phyloP scores from a whole-genome alignment of 2,888 invertebrate genomes.

The Drosophila kuntzei region DNA sequence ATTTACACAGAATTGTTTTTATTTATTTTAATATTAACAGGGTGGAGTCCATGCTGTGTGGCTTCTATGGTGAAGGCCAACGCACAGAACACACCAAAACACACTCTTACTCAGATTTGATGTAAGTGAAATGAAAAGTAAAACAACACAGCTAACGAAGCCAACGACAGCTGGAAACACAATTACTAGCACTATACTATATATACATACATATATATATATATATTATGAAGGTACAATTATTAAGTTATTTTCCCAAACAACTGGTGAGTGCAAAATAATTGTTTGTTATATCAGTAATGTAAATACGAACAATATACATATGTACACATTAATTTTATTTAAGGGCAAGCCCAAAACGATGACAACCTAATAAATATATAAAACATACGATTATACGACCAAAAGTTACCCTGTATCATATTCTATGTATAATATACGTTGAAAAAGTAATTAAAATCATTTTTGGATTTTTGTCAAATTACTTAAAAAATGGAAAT shows the following conservation, averaged over 20 bases:
- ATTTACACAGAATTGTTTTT: slow-evolving; percentile 37
- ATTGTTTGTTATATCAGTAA: neutral
- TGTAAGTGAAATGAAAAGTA: slow-evolving; percentile 53
- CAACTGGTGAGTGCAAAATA: slow-evolving; percentile 11
- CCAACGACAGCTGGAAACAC: slow-evolving; percentile 43
- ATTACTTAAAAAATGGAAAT: too few species aligned
- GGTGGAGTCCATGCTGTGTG: neutral
- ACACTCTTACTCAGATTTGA: slow-evolving; percentile 14
- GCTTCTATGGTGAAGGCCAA: neutral
- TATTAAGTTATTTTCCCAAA: slow-evolving; percentile 43
- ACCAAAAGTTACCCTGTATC: slow-evolving; percentile 5
- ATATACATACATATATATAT: too few species aligned
- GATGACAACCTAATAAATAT: slow-evolving; percentile 9
- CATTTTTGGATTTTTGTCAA: too few species aligned
- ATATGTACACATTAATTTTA: slow-evolving; percentile 10
- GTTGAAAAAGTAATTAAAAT: too few species aligned
- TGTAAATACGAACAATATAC: neutral
- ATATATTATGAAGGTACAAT: slow-evolving; percentile 26
- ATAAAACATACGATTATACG: neutral
- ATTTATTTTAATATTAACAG: slow-evolving; percentile 33
- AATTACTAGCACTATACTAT: slow-evolving; percentile 43
- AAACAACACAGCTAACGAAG: slow-evolving; percentile 48
- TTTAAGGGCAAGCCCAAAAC: slow-evolving; percentile 27
- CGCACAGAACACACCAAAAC: neutral
- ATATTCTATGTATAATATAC: too few species aligned